Conservation (phyloP, 2,888 invertebrate species). For the Harpalus rubripes region DNA sequence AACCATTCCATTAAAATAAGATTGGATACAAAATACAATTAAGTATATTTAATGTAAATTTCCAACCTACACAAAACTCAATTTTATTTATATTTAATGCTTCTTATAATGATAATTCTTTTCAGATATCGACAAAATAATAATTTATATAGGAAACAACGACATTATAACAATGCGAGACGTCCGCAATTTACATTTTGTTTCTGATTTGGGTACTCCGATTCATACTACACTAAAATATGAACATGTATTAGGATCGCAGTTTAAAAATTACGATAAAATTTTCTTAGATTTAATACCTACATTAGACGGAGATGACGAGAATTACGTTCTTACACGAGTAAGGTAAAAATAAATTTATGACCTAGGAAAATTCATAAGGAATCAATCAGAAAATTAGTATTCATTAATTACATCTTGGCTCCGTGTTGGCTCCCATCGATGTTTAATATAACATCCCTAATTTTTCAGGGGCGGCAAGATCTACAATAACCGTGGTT, state of each 20-base stretch:
- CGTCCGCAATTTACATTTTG: slow-evolving; percentile 26
- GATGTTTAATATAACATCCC: no score
- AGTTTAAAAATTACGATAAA: slow-evolving; percentile 57
- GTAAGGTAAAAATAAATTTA: slow-evolving; percentile 33
- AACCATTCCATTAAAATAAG: neutral
- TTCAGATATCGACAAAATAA: slow-evolving; percentile 57
- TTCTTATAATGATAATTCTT: neutral
- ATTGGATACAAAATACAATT: no score
- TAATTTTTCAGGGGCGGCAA: no score
- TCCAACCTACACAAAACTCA: no score
- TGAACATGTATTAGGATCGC: slow-evolving; percentile 43
- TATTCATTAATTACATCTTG: no score
- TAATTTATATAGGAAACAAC: slow-evolving; percentile 54
- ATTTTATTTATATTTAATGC: no score
- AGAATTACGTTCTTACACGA: slow-evolving; percentile 54
- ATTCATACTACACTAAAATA: slow-evolving; percentile 49
- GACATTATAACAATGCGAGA: slow-evolving; percentile 58
- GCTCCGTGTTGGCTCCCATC: no score
- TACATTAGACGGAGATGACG: slow-evolving; percentile 30
- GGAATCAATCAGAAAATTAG: no score
- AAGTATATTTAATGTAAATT: no score
- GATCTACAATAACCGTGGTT: no score
- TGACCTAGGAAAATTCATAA: neutral
- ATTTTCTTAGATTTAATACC: slow-evolving; percentile 29
- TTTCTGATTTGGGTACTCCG: slow-evolving; percentile 59